Conservation (phyloP, 2,113 vertebrate species). For the Callospermophilus lateralis region DNA sequence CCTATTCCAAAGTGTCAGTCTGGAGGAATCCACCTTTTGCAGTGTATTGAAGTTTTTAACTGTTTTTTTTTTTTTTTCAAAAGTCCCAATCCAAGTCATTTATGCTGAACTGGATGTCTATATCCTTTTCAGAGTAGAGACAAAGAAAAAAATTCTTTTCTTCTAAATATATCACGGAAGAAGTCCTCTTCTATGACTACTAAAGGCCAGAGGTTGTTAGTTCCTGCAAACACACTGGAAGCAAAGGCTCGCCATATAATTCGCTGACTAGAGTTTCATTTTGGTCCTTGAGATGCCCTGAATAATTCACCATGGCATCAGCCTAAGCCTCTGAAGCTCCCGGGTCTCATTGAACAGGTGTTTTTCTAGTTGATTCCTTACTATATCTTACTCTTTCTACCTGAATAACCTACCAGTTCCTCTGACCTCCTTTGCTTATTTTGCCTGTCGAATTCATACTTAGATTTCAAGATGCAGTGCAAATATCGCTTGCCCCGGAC, state of each 20-base stretch:
- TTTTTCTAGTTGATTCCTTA: conserved; percentile 15
- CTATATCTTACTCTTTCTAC: background rate
- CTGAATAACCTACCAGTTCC: background rate
- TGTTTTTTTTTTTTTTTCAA: background rate
- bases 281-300: background rate
- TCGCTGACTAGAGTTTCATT: conserved; percentile 14
- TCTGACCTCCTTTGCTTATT: background rate
- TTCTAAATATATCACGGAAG: background rate
- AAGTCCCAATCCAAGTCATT: background rate
- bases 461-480: conserved; percentile 29
- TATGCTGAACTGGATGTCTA: background rate
- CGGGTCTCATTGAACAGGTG: background rate
- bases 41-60: background rate
- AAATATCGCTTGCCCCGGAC: background rate
- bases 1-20: background rate
- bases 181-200: background rate
- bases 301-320: background rate
- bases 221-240: background rate
- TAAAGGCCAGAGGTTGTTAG: background rate
- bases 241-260: background rate
- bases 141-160: background rate
- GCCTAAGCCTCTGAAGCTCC: background rate
- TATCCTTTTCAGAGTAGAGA: background rate
- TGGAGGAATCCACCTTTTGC: background rate
- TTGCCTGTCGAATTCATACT: background rate